Evolutionary conservation across 1,140 invertebrate species (phyloP), one percentile per base, ranked within the genome.

Genomic region (Rhopalosiphum padi): DNA sequence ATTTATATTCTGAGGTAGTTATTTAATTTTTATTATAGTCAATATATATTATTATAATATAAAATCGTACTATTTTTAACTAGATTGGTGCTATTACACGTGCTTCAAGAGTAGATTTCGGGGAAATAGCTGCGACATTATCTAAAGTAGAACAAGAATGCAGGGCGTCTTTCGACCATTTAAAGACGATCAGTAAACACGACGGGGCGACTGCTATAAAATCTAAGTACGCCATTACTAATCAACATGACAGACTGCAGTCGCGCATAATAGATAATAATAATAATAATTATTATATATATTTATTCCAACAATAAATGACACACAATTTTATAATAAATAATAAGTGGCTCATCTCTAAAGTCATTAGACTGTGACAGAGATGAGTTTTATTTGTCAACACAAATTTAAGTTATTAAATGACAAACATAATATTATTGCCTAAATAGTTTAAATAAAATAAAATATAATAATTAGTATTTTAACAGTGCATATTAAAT

Each of bases 91-190:
- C 98, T 22, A 97, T 99, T 53, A 98, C 98, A 0, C 96, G 99
- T 95, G 98, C 98, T 93, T 99, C 99, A 3, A 98, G 98, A 95
- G 97, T 99, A 8, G 98, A 99, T 95, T 99, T 98, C 95, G 98
- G 98, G 94, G 97, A 99, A 94, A 95, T 99, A n/a, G 96, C 97
- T 9, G 95, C 97, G 86, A 99, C 98, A 95, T 97, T 99, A 35
- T 96, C 96, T 55, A 98, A 98, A 95, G 96, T 99, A 94, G 99
- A 99, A 95, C 96, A 96, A 41, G 99, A 99, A 95, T 99, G 99
- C 96, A 99, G 99, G 95, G 97, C 98, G 23, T 99, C 98, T 1
- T 99, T 99, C 98, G 99, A 99, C 95, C 98, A 99, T 95, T 96
- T 99, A 94, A 99, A 99, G 96, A 96, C 98, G 51, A 98, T 99